Base-by-base conservation (phyloP, 2,888 invertebrate genomes). In the Drosophila sordidula region DNA sequence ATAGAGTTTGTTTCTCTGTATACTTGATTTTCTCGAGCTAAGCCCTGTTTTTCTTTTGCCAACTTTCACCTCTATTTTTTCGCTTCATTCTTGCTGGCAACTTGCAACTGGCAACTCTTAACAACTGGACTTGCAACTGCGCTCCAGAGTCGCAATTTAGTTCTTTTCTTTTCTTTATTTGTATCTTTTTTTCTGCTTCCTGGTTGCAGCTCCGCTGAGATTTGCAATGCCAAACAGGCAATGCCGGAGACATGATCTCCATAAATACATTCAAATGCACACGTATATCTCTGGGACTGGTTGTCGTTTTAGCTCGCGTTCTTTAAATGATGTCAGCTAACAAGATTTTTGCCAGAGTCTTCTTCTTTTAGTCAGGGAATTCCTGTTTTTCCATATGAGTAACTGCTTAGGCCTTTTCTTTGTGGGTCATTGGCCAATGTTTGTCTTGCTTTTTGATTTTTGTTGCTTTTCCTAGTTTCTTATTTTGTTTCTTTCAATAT, bases 221-320 rank as follows among this genome's bases (percentile, higher is more conserved):
- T 82, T 82, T 75, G 70, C 83, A 67, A 78, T 81, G 82, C 65
- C 70, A 66, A 80, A 82, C 68, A 78, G 74, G 78, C 88, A 82
- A 70, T 67, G 9, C 18, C 41, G 42, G 87, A 71, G 29, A 29
- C 87, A 82, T 86, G 88, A 88, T 88, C 87, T 86, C 58, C 89
- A 78, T 69, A 68, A 71, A 78, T 62, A 71, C 55, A 63, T 68
- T 32, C 52, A 63, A 67, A 58, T 44, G 47, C 50, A 54, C 50
- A 54, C 52, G 45, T 42, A 56, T 34, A 55, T 49, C 66, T 46
- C 45, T 46, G 38, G 6, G 49, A 41, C 54, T 54, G 64, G 69
- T 62, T 39, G 18, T 46, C 50, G 65, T 63, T 61, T 50, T 52
- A 25, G 69, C 32, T 34, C 25, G 66, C 12, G 45, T 55, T 61